Evolutionary conservation across 2,888 invertebrate genomes (phyloP).

Genomic region (Piscicola geometra): DNA sequence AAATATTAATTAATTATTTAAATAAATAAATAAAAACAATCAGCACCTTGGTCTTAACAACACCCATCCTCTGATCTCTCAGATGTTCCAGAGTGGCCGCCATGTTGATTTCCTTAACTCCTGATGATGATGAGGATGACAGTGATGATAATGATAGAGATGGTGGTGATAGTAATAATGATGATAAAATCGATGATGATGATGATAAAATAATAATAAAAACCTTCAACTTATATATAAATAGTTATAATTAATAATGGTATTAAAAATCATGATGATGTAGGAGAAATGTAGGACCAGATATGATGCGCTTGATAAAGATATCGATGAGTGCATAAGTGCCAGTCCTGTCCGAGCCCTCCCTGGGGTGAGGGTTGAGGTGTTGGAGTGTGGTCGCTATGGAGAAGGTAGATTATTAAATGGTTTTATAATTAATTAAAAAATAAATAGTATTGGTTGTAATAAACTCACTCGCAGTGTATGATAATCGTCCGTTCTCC

Average conservation of each 20-base stretch:
- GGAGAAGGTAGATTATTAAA: no score
- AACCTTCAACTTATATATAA: no score
- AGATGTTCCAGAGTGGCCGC: conserved; percentile 34
- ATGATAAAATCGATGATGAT: neutral
- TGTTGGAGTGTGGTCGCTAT: no score
- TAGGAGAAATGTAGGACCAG: conserved; percentile 2
- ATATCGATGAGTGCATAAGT: conserved; percentile 32
- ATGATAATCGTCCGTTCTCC: conserved; percentile 25
- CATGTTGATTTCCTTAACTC: conserved; percentile 32
- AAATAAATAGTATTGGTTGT: no score
- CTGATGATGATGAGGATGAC: neutral
- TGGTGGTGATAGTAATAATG: neutral
- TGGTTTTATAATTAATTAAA: no score
- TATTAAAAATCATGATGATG: no score
- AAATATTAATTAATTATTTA: neutral
- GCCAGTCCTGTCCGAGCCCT: conserved; percentile 33
- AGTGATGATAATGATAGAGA: neutral
- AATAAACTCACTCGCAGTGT: conserved; percentile 35
- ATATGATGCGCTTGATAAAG: conserved; percentile 29
- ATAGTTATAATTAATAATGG: no score
- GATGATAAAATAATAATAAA: no score
- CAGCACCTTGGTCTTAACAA: conserved; percentile 30
- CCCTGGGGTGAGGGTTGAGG: neutral
- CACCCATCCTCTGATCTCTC: conserved; percentile 30
- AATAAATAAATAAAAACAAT: no score